Evolutionary conservation across 2,888 invertebrate genomes (phyloP).

Genomic region (Folsomia candida): DNA sequence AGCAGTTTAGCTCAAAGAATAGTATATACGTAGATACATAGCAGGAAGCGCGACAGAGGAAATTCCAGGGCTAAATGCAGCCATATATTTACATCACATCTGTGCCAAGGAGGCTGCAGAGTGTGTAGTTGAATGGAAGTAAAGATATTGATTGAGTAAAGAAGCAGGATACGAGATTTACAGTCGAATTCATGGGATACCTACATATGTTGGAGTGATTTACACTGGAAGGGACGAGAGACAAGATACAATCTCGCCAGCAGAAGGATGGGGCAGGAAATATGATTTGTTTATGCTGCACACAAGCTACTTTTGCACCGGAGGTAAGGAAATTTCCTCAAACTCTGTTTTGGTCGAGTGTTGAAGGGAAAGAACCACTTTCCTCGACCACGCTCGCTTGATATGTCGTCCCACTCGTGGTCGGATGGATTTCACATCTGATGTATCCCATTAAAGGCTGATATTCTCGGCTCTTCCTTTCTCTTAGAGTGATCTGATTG

Average conservation of each 20-base stretch:
- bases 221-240: constrained; percentile 14
- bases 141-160: constrained; percentile 13
- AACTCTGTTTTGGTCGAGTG: not conserved
- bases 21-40: not conserved
- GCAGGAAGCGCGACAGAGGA: constrained; percentile 7
- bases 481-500: too few species aligned
- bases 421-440: not conserved
- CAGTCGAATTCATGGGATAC: not conserved
- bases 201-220: constrained; percentile 17
- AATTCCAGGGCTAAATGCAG: not conserved
- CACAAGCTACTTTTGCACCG: not conserved
- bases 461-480: not conserved
- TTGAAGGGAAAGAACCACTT: not conserved
- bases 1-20: not conserved
- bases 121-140: not conserved
- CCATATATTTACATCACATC: not conserved
- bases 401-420: not conserved
- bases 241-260: constrained; percentile 19
- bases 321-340: constrained; percentile 6
- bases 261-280: constrained; percentile 15
- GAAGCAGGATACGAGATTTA: constrained; percentile 16
- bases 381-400: not conserved
- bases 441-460: not conserved
- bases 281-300: constrained; percentile 18
- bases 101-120: not conserved